Evolutionary conservation across 1,140 invertebrate genomes (phyloP).

Genomic region (Dinoponera quadriceps): DNA sequence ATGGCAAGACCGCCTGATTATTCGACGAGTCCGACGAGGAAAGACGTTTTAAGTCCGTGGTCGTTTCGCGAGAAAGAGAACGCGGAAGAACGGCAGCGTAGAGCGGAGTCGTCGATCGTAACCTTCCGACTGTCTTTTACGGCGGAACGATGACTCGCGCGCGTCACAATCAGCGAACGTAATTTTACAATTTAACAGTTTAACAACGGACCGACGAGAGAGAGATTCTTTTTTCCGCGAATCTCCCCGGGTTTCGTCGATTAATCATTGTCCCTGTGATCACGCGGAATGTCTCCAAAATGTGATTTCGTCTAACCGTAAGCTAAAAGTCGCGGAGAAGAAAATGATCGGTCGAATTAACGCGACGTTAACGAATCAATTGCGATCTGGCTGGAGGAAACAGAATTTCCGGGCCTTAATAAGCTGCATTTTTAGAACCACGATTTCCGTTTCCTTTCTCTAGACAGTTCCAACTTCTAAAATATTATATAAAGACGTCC

Average conservation of each 20-base stretch:
- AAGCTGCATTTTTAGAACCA: too few species aligned
- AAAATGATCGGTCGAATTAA: too few species aligned
- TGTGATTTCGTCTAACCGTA: neutral
- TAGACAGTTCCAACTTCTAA: too few species aligned
- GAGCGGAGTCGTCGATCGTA: neutral
- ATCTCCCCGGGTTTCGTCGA: neutral
- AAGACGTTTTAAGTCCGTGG: neutral
- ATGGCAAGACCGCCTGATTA: neutral
- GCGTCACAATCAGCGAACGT: neutral
- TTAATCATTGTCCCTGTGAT: neutral
- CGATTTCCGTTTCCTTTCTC: too few species aligned
- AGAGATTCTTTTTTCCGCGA: neutral
- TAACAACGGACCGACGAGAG: neutral
- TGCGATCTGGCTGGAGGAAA: too few species aligned
- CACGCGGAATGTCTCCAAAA: neutral
- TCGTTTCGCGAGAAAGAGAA: neutral
- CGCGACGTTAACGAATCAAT: too few species aligned
- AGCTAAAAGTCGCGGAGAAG: too few species aligned
- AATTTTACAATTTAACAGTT: conserved; percentile 13
- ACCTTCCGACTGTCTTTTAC: conserved; percentile 3
- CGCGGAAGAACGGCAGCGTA: neutral
- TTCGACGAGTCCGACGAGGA: neutral
- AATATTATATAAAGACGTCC: too few species aligned
- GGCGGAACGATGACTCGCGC: neutral
- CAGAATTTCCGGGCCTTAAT: too few species aligned